Percentiles rank a stretch among this genome's conserved stretches.
These are phyloP conservation scores for Parauchenoglanis ngamensis DNA, from an alignment of 2,797 vertebrate genomes.

Conservation along the genomic window DNA sequence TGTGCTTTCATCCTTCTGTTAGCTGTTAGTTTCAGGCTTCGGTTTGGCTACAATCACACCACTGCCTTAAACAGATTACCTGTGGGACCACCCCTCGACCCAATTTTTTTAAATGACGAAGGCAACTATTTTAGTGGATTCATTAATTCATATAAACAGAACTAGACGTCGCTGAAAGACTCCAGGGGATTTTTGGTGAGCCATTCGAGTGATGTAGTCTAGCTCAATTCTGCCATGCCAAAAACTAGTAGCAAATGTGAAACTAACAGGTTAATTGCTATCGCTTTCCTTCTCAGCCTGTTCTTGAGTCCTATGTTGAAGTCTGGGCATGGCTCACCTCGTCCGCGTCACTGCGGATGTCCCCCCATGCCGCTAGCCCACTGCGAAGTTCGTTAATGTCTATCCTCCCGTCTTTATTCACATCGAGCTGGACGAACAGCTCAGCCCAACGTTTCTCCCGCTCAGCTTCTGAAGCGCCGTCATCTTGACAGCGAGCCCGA, in stretches of 20 bases:
- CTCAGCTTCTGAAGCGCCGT: slow-evolving; percentile 63
- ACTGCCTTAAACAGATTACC: slow-evolving; percentile 40
- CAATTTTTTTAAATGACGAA: not conserved
- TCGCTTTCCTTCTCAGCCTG: not conserved
- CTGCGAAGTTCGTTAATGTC: slow-evolving; percentile 79
- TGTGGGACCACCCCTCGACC: slow-evolving; percentile 20
- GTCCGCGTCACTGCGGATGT: slow-evolving; percentile 69
- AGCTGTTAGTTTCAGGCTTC: not conserved
- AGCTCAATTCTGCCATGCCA: not conserved
- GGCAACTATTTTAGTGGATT: slow-evolving; percentile 3
- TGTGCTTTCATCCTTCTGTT: slow-evolving; percentile 6
- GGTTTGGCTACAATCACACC: slow-evolving; percentile 22
- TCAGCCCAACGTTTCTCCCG: slow-evolving; percentile 72
- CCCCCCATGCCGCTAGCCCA: slow-evolving; percentile 76
- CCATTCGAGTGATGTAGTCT: not conserved
- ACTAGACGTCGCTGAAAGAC: not conserved
- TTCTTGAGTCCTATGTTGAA: not conserved
- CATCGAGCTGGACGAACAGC: slow-evolving; percentile 83
- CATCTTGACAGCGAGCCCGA: slow-evolving; percentile 56
- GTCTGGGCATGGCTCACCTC: slow-evolving; percentile 71
- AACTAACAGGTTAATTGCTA: not conserved
- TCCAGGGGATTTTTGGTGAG: not conserved
- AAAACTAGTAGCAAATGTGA: not conserved
- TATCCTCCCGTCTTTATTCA: slow-evolving; percentile 83
- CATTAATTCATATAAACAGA: not conserved